Evolutionary conservation across 2,888 invertebrate genomes (phyloP).

Genomic region (Pheosia gnoma): DNA sequence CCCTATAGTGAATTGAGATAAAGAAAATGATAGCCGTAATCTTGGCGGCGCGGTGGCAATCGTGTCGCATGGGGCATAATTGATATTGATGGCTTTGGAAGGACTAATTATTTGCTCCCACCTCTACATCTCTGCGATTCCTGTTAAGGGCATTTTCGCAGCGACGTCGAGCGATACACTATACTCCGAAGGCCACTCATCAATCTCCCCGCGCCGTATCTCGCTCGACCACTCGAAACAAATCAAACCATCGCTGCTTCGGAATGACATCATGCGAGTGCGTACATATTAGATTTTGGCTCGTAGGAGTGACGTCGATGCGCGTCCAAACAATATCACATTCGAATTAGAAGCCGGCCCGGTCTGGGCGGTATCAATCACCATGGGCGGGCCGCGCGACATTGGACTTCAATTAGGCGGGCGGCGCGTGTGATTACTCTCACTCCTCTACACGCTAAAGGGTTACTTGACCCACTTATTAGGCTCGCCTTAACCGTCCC

Average conservation of each 20-base stretch:
- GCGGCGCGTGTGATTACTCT: slow-evolving; percentile 79
- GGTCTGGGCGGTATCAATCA: slow-evolving; percentile 79
- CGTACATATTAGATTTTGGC: slow-evolving; percentile 56
- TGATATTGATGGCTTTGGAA: slow-evolving; percentile 81
- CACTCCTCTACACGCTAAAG: slow-evolving; percentile 73
- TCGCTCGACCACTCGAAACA: slow-evolving; percentile 52
- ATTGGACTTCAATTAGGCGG: slow-evolving; percentile 84
- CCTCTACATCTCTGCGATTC: slow-evolving; percentile 58
- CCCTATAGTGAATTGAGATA: slow-evolving; percentile 63
- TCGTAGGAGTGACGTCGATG: slow-evolving; percentile 61
- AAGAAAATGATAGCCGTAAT: slow-evolving; percentile 59
- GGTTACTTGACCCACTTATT: slow-evolving; percentile 82
- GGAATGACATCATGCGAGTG: slow-evolving; percentile 60
- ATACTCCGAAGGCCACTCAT: slow-evolving; percentile 51
- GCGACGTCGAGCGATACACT: slow-evolving; percentile 52
- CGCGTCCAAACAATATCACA: slow-evolving; percentile 75
- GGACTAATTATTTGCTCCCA: slow-evolving; percentile 74
- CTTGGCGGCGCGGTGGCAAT: slow-evolving; percentile 44
- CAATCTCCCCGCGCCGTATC: slow-evolving; percentile 57
- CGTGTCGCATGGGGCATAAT: slow-evolving; percentile 81
- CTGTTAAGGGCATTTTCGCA: slow-evolving; percentile 53
- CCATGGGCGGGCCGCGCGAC: slow-evolving; percentile 80
- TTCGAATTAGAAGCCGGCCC: slow-evolving; percentile 76
- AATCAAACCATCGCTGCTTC: slow-evolving; percentile 51
- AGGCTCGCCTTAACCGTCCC: slow-evolving; percentile 62